A percentile compares a stretch with the other conserved stretches of the same genome.
phyloP scores from a whole-genome alignment of 1,140 invertebrate genomes.

The Epicauta chinensis region DNA sequence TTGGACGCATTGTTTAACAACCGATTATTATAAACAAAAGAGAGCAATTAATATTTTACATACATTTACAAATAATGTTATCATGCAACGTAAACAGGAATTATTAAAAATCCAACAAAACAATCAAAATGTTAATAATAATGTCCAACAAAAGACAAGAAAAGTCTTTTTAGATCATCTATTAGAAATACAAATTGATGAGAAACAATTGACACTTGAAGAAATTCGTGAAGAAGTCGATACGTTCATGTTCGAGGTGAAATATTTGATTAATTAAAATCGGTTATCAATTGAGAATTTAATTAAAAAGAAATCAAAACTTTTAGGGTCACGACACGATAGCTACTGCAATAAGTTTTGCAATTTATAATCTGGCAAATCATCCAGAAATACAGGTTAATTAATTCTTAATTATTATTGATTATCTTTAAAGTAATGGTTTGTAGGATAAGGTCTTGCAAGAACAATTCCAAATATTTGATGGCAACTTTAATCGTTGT shows the following conservation, averaged over 20 bases:
- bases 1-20: constrained; percentile 2
- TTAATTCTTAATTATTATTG: not conserved
- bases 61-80: constrained; percentile 3
- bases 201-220: constrained; percentile 44
- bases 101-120: too few relatives aligned
- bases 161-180: constrained; percentile 66
- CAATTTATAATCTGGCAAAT: constrained; percentile 52
- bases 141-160: constrained; percentile 36
- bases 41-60: constrained; percentile 8
- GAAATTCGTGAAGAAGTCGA: constrained; percentile 54
- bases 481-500: not conserved
- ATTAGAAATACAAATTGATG: constrained; percentile 51
- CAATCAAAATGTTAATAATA: not conserved
- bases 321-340: constrained; percentile 64
- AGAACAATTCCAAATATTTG: constrained; percentile 5
- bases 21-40: constrained; percentile 6
- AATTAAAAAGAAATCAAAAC: too few relatives aligned
- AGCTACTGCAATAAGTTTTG: constrained; percentile 52
- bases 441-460: constrained; percentile 1
- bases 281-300: too few relatives aligned
- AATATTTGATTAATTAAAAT: too few relatives aligned
- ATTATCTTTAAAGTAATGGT: not conserved
- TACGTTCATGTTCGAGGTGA: constrained; percentile 68
- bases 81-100: not conserved
- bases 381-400: constrained; percentile 45